phyloP scores from a whole-genome alignment of 2,113 vertebrate genomes.

The Thermophis baileyi region DNA sequence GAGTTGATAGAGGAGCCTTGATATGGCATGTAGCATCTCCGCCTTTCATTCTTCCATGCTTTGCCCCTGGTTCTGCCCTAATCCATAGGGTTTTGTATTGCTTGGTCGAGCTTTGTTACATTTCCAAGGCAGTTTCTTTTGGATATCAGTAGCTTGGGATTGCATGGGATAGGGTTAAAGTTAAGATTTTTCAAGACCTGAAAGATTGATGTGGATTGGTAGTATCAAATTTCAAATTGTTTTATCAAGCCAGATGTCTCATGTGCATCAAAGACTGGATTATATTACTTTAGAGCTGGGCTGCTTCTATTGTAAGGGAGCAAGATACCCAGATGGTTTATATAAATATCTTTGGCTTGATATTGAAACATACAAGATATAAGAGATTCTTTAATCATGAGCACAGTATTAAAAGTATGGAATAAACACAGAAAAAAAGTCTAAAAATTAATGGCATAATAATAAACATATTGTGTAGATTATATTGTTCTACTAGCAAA shows the following conservation, averaged over 20 bases:
- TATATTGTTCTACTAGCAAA: not conserved
- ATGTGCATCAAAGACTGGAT: not conserved
- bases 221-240: not conserved
- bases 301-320: not conserved
- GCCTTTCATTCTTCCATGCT: not conserved
- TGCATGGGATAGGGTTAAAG: not conserved
- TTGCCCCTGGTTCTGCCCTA: not conserved
- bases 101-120: not conserved
- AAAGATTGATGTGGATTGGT: not conserved
- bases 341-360: not conserved
- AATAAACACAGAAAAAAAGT: not conserved
- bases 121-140: not conserved
- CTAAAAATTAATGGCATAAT: not conserved
- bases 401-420: not conserved
- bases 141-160: not conserved
- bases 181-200: not conserved
- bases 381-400: not conserved
- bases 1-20: not conserved
- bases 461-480: not conserved
- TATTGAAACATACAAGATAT: not conserved
- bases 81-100: not conserved
- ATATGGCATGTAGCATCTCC: not conserved
- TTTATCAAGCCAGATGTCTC: not conserved
- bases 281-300: not conserved
- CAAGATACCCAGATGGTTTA: not conserved